phyloP scores from a whole-genome alignment of 2,888 invertebrate genomes.

The Conus canariensis region DNA sequence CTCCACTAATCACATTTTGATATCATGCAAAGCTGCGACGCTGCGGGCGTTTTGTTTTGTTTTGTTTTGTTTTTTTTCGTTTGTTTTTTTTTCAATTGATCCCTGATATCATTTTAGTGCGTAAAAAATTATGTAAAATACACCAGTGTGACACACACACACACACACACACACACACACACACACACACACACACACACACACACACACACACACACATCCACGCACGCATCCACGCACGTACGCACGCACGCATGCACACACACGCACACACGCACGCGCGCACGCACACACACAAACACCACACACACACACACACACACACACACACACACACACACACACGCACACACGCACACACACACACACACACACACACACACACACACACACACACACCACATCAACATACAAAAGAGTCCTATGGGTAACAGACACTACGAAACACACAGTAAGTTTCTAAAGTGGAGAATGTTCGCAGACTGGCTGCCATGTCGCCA shows the following conservation, averaged over 20 bases:
- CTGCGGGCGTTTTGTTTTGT: no score
- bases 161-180: conserved; percentile 1
- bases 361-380: conserved; percentile 14
- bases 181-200: not conserved
- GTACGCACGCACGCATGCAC: not conserved
- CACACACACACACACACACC: not conserved
- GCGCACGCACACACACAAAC: not conserved
- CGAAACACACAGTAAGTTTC: no score
- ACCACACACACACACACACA: not conserved
- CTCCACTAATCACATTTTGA: no score
- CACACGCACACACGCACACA: conserved; percentile 1
- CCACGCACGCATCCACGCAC: not conserved
- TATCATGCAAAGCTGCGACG: no score
- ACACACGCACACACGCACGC: not conserved
- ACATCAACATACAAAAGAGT: no score
- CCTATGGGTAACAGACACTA: no score
- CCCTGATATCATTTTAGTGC: no score
- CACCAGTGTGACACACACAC: not conserved
- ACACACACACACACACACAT: not conserved
- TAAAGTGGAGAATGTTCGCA: no score
- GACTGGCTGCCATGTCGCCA: no score
- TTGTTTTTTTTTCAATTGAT: no score
- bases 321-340: conserved; percentile 14
- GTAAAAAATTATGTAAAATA: no score
- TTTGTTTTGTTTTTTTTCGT: no score